A percentile compares a stretch with the other conserved stretches of the same genome.
phyloP scores from a whole-genome alignment of 2,113 vertebrate species.

The Lasiurus cinereus region DNA sequence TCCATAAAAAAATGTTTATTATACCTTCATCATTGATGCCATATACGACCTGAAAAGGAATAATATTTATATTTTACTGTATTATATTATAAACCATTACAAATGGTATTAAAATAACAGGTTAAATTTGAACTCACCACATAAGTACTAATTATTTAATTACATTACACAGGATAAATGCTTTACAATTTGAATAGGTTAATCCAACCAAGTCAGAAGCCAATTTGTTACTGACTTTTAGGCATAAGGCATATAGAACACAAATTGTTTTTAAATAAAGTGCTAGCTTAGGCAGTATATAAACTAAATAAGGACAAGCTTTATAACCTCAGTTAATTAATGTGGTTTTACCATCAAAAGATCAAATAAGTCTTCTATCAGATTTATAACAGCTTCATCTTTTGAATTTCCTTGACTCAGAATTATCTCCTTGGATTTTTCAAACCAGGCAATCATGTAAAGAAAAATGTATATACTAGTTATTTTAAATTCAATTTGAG shows the following conservation, averaged over 20 bases:
- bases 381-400: slow-evolving; percentile 87
- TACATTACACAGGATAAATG: slow-evolving; percentile 35
- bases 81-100: slow-evolving; percentile 18
- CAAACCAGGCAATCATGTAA: slow-evolving; percentile 96
- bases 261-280: not conserved
- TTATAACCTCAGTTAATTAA: slow-evolving; percentile 55
- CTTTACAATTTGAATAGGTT: not conserved
- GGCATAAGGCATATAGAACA: not conserved
- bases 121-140: not conserved
- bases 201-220: not conserved
- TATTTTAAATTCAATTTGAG: slow-evolving; percentile 51
- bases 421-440: slow-evolving; percentile 92
- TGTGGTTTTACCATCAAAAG: slow-evolving; percentile 89
- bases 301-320: slow-evolving; percentile 20
- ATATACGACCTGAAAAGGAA: slow-evolving; percentile 89
- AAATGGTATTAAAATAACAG: slow-evolving; percentile 53
- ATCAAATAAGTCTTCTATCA: slow-evolving; percentile 95
- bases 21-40: slow-evolving; percentile 92
- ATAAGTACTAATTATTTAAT: slow-evolving; percentile 39
- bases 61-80: slow-evolving; percentile 35
- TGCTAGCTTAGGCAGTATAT: too few relatives aligned
- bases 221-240: slow-evolving; percentile 36
- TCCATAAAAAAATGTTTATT: slow-evolving; percentile 65
- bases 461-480: slow-evolving; percentile 74
- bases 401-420: slow-evolving; percentile 86